Conservation (phyloP, 1,140 invertebrate species). For the Temnothorax nylanderi region DNA sequence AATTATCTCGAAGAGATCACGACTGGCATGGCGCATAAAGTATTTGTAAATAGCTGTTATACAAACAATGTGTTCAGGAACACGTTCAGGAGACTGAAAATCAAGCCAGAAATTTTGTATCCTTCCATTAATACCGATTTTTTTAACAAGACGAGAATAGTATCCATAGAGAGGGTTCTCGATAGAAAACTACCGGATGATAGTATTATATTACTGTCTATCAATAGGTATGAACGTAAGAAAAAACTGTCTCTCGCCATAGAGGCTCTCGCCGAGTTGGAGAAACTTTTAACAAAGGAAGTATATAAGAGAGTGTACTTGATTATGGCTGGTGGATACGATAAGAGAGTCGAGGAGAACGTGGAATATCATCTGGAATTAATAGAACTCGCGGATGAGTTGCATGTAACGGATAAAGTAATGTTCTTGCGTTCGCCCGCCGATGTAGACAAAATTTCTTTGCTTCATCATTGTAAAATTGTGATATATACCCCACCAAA, state of each 20-base stretch:
- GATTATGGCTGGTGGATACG: conserved; percentile 99
- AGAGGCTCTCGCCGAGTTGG: conserved; percentile 90
- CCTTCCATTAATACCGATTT: conserved; percentile 95
- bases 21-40: conserved; percentile 93
- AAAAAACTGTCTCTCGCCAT: conserved; percentile 97
- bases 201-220: conserved; percentile 93
- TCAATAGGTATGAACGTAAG: conserved; percentile 99
- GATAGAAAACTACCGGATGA: conserved; percentile 83
- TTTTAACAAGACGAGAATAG: conserved; percentile 88
- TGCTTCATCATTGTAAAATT: conserved; percentile 91
- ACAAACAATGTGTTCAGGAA: conserved; percentile 93
- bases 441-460: conserved; percentile 93
- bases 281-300: conserved; percentile 84
- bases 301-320: conserved; percentile 91
- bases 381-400: conserved; percentile 87
- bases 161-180: conserved; percentile 84
- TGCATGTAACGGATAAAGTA: conserved; percentile 91
- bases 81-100: conserved; percentile 92
- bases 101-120: conserved; percentile 94
- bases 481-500: conserved; percentile 98
- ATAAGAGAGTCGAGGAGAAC: conserved; percentile 95
- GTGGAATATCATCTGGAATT: conserved; percentile 95
- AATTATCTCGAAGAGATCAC: conserved; percentile 97
- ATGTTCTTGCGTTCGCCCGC: conserved; percentile 95
- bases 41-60: conserved; percentile 98